Conservation (phyloP, 2,797 vertebrate genomes). For the Hybognathus amarus region DNA sequence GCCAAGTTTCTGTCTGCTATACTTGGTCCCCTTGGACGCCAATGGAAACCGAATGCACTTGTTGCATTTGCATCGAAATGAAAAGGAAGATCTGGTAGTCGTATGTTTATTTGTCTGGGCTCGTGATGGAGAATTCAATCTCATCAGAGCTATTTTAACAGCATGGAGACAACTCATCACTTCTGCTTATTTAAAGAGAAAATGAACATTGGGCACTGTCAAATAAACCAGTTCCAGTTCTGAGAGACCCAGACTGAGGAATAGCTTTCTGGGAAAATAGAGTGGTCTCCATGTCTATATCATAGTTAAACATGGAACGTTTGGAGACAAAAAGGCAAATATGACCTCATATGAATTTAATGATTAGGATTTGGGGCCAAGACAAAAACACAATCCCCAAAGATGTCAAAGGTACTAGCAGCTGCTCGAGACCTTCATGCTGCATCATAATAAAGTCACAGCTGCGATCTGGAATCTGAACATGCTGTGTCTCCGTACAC, state of each 20-base stretch:
- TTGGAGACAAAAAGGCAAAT: constrained; percentile 3
- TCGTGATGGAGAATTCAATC: constrained; percentile 33
- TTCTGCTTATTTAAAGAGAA: constrained; percentile 48
- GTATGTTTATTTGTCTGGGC: constrained; percentile 45
- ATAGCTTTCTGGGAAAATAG: constrained; percentile 7
- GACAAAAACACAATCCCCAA: neutral
- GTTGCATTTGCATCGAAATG: constrained; percentile 35
- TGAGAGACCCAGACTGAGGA: constrained; percentile 9
- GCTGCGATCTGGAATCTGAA: neutral
- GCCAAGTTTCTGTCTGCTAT: constrained; percentile 14
- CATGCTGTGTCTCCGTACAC: constrained; percentile 7
- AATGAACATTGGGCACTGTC: constrained; percentile 33
- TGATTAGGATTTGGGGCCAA: neutral
- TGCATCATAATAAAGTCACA: constrained; percentile 17
- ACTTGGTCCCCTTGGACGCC: constrained; percentile 4
- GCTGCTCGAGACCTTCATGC: neutral
- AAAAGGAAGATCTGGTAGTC: constrained; percentile 35
- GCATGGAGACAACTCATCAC: constrained; percentile 44
- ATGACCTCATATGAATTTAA: neutral
- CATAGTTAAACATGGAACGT: neutral
- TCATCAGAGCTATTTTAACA: constrained; percentile 48
- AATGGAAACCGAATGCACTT: constrained; percentile 13
- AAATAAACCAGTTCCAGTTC: constrained; percentile 44
- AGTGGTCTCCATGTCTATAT: neutral
- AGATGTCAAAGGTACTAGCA: neutral